A percentile compares a stretch with the other conserved stretches of the same genome.
These are phyloP conservation scores for Apomyelois bistriatella DNA, from an alignment of 2,888 invertebrate genomes.

Conservation along the genomic window DNA sequence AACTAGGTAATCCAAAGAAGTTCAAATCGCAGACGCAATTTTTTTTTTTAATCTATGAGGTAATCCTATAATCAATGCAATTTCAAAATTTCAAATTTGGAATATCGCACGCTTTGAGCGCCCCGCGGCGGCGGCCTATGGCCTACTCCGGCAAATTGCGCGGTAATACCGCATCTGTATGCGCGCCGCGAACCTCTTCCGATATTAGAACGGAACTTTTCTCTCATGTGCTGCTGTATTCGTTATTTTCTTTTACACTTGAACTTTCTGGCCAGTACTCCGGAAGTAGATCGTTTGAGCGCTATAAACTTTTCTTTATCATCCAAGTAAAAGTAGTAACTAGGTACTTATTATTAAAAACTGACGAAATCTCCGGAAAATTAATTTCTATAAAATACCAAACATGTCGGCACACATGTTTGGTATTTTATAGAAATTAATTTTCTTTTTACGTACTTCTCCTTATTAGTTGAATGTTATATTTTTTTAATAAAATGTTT, in stretches of 20 bases:
- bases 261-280: conserved; percentile 11
- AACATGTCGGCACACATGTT: no score
- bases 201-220: conserved; percentile 45
- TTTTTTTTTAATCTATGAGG: no score
- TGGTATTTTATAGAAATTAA: no score
- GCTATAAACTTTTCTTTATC: no score
- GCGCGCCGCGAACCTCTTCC: conserved; percentile 43
- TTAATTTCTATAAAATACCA: no score
- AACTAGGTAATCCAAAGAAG: no score
- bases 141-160: conserved; percentile 44
- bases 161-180: conserved; percentile 50
- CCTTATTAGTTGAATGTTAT: not conserved
- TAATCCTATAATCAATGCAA: not conserved
- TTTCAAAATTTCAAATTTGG: conserved; percentile 7
- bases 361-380: no score
- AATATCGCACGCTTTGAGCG: not conserved
- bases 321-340: no score
- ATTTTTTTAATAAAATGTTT: not conserved
- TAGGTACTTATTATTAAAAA: no score
- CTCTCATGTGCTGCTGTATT: conserved; percentile 3
- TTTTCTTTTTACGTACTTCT: no score
- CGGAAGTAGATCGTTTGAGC: no score
- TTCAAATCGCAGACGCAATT: no score
- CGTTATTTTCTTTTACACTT: not conserved
- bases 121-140: conserved; percentile 17